phyloP scores from a whole-genome alignment of 2,797 vertebrate genomes.

The Liasis olivaceus region DNA sequence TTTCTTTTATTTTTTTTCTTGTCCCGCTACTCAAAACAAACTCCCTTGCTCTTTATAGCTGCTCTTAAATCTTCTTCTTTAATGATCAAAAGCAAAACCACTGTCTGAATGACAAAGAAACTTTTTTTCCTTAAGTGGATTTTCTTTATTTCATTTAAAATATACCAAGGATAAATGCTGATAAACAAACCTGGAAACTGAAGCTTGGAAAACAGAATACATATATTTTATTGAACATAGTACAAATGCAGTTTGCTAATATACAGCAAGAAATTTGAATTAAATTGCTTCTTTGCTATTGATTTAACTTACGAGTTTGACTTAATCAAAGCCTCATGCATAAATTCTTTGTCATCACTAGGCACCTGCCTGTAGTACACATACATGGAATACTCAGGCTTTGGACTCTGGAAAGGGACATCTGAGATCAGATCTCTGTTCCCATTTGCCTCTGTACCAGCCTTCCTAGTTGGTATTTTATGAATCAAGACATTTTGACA shows the following conservation, averaged over 20 bases:
- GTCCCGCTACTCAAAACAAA: neutral
- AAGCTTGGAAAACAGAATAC: constrained; percentile 6
- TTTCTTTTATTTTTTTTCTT: neutral
- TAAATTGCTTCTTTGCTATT: neutral
- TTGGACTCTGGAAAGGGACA: neutral
- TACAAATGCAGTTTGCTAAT: neutral
- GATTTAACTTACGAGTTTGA: neutral
- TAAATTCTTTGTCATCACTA: neutral
- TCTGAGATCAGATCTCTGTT: neutral
- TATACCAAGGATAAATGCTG: neutral
- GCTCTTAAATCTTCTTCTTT: neutral
- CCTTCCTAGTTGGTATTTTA: neutral
- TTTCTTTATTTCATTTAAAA: constrained; percentile 48
- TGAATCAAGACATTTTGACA: neutral
- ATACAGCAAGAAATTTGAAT: neutral
- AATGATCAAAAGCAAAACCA: neutral
- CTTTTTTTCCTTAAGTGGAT: neutral
- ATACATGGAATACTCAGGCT: neutral
- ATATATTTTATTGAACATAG: constrained; percentile 11
- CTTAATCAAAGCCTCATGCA: neutral
- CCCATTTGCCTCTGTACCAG: neutral
- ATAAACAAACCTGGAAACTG: neutral
- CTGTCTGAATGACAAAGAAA: constrained; percentile 1
- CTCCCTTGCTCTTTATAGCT: neutral
- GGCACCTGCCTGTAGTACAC: neutral